Evolutionary conservation across 2,113 vertebrate genomes (phyloP).

Genomic region (Arizona elegans): DNA sequence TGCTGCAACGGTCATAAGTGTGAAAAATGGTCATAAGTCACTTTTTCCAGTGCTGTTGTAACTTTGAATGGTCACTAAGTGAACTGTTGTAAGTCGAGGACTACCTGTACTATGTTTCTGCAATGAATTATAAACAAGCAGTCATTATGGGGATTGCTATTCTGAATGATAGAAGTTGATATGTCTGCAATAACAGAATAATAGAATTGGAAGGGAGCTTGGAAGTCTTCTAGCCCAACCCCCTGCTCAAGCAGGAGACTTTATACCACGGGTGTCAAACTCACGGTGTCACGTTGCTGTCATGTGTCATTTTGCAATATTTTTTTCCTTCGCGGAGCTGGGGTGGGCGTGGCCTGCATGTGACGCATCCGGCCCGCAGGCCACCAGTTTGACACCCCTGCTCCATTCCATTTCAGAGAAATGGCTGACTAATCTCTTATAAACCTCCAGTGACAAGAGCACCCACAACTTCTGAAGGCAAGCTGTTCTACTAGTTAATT

Average conservation of each 20-base stretch:
- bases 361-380: no score
- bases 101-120: background rate
- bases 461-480: background rate
- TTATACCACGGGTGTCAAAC: no score
- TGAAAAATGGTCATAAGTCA: no score
- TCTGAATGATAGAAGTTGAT: background rate
- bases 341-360: no score
- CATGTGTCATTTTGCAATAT: no score
- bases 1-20: no score
- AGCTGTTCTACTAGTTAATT: background rate
- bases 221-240: background rate
- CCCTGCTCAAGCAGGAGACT: background rate
- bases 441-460: background rate
- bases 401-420: background rate
- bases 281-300: no score
- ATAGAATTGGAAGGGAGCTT: background rate
- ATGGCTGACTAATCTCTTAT: background rate
- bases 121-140: background rate
- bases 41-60: no score
- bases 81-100: no score
- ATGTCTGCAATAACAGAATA: background rate
- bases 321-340: no score
- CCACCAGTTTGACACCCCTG: no score
- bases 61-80: no score
- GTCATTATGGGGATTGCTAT: background rate